These are phyloP conservation scores for Sarcophilus harrisii DNA, from an alignment of 2,797 vertebrate genomes.

Conservation along the genomic window DNA sequence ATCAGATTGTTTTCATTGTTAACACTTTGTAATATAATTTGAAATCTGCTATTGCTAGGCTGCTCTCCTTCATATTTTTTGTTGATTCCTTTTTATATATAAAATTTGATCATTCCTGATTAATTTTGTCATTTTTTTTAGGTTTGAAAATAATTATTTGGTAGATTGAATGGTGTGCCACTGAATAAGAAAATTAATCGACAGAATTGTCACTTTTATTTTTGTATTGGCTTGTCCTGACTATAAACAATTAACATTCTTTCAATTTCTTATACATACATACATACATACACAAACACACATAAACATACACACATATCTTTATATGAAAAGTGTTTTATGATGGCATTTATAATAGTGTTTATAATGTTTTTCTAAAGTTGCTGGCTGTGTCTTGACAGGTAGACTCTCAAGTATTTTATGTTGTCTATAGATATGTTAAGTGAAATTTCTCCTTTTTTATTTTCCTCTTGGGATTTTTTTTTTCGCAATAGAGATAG, in stretches of 20 bases:
- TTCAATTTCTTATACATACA: background rate
- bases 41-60: background rate
- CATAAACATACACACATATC: too few species aligned
- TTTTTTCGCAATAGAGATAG: too few species aligned
- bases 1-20: background rate
- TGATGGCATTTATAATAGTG: background rate
- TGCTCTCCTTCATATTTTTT: background rate
- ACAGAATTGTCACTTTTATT: background rate
- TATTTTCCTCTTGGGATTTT: too few species aligned
- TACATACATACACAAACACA: too few species aligned
- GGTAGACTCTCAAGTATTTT: background rate
- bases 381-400: background rate
- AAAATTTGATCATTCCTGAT: background rate
- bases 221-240: background rate
- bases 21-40: background rate
- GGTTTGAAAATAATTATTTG: background rate
- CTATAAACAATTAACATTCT: background rate
- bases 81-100: background rate
- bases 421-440: background rate
- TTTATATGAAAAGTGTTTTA: background rate
- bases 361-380: background rate
- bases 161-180: background rate
- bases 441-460: background rate
- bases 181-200: background rate
- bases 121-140: background rate